Percentiles rank a stretch among this genome's conserved stretches.
Evolutionary conservation across 2,888 invertebrate species (phyloP).

Genomic region (Catocala fraxini): DNA sequence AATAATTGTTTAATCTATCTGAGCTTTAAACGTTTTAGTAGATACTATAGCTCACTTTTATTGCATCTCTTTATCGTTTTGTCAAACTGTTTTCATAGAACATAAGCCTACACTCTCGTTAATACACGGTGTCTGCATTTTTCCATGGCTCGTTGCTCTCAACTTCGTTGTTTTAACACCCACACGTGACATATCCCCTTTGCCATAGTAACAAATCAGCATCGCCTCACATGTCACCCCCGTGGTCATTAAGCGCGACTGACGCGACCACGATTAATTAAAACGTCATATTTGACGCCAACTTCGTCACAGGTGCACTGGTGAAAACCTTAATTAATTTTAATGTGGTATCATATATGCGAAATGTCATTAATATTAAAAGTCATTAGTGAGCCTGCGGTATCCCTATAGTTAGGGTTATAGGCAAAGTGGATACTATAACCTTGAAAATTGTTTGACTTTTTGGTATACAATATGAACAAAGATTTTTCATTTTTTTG

Average conservation of each 20-base stretch:
- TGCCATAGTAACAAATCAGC: slow-evolving; percentile 62
- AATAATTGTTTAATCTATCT: too few relatives aligned
- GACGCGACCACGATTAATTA: slow-evolving; percentile 74
- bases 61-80: too few relatives aligned
- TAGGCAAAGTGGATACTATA: neutral
- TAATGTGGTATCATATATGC: slow-evolving; percentile 50
- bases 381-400: slow-evolving; percentile 24
- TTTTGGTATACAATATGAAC: too few relatives aligned
- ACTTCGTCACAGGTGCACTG: slow-evolving; percentile 71
- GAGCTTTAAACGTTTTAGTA: too few relatives aligned
- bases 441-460: too few relatives aligned
- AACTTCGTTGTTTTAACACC: slow-evolving; percentile 12
- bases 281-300: slow-evolving; percentile 69
- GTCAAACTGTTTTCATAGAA: too few relatives aligned
- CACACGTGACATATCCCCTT: slow-evolving; percentile 13
- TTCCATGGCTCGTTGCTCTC: neutral
- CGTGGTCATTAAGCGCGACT: slow-evolving; percentile 64
- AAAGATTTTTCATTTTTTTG: neutral
- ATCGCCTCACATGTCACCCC: slow-evolving; percentile 65
- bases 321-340: slow-evolving; percentile 66
- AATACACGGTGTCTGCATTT: neutral
- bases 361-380: slow-evolving; percentile 45
- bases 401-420: slow-evolving; percentile 11
- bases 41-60: too few relatives aligned
- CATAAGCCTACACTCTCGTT: neutral